A percentile compares a stretch with the other conserved stretches of the same genome.
Conservation (phyloP, 53 echinoderm and acorn worm species). For the Astropecten irregularis region DNA sequence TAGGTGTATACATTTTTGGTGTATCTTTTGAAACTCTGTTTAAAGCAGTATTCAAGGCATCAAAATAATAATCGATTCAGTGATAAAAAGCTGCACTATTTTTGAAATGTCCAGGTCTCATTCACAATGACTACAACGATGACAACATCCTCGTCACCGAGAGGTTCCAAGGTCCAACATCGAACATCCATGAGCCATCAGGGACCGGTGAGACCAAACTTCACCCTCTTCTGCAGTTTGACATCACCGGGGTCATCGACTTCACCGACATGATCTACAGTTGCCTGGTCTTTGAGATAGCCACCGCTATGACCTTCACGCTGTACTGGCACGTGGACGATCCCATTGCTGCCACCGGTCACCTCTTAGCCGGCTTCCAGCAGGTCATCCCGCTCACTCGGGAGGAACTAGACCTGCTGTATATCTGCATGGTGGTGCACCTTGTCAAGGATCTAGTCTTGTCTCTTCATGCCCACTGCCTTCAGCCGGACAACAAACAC, state of each 20-base stretch:
- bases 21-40: too few species aligned
- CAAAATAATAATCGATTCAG: too few species aligned
- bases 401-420: slow-evolving; percentile 59
- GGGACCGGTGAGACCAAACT: neutral
- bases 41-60: too few species aligned
- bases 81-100: too few species aligned
- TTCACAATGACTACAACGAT: slow-evolving; percentile 87
- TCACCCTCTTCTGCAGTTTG: neutral
- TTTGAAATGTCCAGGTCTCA: slow-evolving; percentile 82
- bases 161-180: neutral
- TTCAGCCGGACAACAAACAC: slow-evolving; percentile 62
- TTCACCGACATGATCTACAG: slow-evolving; percentile 69
- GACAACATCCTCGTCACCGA: slow-evolving; percentile 65
- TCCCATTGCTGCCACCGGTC: slow-evolving; percentile 58
- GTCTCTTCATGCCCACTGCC: slow-evolving; percentile 37
- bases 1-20: too few species aligned
- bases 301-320: slow-evolving; percentile 66
- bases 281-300: slow-evolving; percentile 72
- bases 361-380: slow-evolving; percentile 69
- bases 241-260: slow-evolving; percentile 74
- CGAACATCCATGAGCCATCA: neutral
- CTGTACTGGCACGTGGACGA: slow-evolving; percentile 55
- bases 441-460: slow-evolving; percentile 63
- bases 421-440: slow-evolving; percentile 62
- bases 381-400: slow-evolving; percentile 33